phyloP scores from a whole-genome alignment of 2,113 vertebrate genomes.

The Cariama cristata region DNA sequence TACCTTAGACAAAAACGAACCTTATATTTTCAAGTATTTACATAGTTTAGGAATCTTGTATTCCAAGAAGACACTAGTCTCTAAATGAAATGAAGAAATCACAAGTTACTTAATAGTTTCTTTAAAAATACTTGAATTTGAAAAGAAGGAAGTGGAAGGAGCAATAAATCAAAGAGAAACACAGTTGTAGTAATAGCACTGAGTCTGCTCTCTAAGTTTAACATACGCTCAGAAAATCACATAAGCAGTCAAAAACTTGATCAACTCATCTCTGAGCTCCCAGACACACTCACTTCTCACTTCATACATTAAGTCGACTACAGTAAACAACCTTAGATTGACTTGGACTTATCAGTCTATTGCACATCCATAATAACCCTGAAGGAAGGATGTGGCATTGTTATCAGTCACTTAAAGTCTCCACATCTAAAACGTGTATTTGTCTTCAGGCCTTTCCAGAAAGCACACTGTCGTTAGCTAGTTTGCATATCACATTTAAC shows the following conservation, averaged over 20 bases:
- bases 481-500: background rate
- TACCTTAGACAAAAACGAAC: background rate
- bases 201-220: background rate
- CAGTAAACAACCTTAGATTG: background rate
- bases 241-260: background rate
- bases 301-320: background rate
- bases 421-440: background rate
- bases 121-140: background rate
- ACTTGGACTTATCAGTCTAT: background rate
- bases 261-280: background rate
- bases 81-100: background rate
- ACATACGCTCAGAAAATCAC: background rate
- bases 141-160: fast-evolving
- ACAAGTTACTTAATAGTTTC: background rate
- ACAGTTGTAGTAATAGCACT: background rate
- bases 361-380: background rate
- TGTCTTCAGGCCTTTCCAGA: background rate
- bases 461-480: background rate
- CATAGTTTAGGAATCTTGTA: background rate
- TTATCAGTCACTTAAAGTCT: background rate
- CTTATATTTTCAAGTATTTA: background rate
- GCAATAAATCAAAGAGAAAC: background rate
- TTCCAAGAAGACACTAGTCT: background rate
- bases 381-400: background rate
- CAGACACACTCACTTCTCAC: background rate